Conservation (phyloP, 23 tunicate genomes). For the Pegea sp. region DNA sequence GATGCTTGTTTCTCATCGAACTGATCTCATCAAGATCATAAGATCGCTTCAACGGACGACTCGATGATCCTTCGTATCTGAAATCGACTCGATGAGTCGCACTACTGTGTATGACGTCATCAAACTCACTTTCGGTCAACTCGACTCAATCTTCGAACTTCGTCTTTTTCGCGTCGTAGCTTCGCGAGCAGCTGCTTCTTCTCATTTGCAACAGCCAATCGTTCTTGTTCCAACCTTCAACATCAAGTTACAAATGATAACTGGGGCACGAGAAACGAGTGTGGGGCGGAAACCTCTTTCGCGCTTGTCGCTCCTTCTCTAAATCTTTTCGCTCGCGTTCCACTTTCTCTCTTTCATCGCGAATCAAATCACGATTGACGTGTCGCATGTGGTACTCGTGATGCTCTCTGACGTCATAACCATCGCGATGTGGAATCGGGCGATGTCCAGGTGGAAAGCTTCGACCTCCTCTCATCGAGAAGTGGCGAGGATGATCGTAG, state of each 20-base stretch:
- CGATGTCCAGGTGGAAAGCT: background rate
- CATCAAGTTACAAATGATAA: background rate
- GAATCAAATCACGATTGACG: conserved; percentile 14
- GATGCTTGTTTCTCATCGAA: too few relatives aligned
- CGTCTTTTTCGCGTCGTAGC: conserved; percentile 28
- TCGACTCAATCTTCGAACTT: conserved; percentile 37
- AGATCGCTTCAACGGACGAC: conserved; percentile 8
- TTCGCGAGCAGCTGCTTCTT: conserved; percentile 25
- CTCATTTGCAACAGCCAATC: conserved; percentile 17
- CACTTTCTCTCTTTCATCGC: conserved; percentile 18
- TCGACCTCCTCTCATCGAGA: conserved; percentile 3
- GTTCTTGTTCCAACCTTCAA: conserved; percentile 26
- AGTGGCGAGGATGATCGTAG: too few relatives aligned
- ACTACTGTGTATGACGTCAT: background rate
- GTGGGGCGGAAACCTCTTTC: conserved; percentile 13
- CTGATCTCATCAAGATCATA: too few relatives aligned
- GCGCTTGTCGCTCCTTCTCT: conserved; percentile 33
- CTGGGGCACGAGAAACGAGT: background rate
- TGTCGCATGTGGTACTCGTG: too few relatives aligned
- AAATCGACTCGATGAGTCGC: background rate
- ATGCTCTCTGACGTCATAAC: background rate
- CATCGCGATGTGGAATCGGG: background rate
- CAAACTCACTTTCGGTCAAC: conserved; percentile 4
- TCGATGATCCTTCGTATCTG: conserved; percentile 6
- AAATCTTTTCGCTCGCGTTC: conserved; percentile 36